Percentiles rank a stretch among this genome's conserved stretches.
Evolutionary conservation across 2,113 vertebrate genomes (phyloP).

Genomic region (Sceloporus tristichus): DNA sequence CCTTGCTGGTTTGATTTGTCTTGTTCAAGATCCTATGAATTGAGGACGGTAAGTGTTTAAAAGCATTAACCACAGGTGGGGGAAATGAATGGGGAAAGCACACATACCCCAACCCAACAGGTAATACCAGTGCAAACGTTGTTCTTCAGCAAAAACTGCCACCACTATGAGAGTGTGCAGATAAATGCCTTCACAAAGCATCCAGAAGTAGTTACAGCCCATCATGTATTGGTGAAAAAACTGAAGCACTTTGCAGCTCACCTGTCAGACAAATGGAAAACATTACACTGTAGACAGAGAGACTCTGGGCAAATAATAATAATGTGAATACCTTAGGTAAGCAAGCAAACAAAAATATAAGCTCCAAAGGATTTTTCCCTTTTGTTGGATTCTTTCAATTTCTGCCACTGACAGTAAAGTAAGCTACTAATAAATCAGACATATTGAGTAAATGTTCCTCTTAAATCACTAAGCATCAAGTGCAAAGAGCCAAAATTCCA

Average conservation of each 20-base stretch:
- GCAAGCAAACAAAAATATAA: conserved; percentile 17
- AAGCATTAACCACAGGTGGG: background rate
- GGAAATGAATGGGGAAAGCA: background rate
- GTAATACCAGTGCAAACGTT: conserved; percentile 94
- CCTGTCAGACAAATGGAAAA: conserved; percentile 77
- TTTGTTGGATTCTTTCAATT: conserved; percentile 5
- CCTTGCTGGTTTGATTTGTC: no score
- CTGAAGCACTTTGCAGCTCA: conserved; percentile 93
- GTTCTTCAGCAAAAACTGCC: conserved; percentile 91
- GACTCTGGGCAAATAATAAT: background rate
- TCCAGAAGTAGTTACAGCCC: conserved; percentile 99
- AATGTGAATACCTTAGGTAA: conserved; percentile 4
- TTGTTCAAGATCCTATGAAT: background rate
- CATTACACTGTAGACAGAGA: conserved; percentile 26
- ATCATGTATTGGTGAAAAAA: conserved; percentile 97
- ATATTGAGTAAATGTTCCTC: background rate
- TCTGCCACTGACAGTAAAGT: background rate
- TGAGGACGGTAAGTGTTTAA: background rate
- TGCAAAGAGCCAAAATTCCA: background rate
- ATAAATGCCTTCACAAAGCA: conserved; percentile 98
- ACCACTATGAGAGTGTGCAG: conserved; percentile 96
- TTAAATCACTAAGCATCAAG: background rate
- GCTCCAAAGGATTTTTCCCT: background rate
- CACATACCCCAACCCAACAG: conserved; percentile 97
- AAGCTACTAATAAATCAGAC: conserved; percentile 9